Evolutionary conservation across 1,140 invertebrate genomes (phyloP), one percentile per base, ranked within the genome.

Genomic region (Diachasma alloeum): DNA sequence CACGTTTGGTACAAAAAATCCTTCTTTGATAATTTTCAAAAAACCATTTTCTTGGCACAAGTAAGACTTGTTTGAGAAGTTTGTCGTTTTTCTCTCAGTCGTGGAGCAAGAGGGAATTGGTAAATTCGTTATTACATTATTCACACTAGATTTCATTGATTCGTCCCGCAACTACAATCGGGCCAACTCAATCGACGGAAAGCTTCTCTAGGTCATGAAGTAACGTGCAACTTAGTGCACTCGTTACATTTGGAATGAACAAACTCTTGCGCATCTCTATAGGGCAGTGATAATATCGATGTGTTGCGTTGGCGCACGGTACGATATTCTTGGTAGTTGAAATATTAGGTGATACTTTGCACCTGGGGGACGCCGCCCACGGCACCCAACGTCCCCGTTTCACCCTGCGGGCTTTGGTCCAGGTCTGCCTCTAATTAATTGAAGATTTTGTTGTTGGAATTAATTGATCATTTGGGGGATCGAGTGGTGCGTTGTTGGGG

Each of bases 351-450:
- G 19, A 63, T 63, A 24, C 0, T 26, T 56, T 31, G 63, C 77
- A 74, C 79, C 80, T 79, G 71, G 71, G 72, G 80, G 76, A 81
- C 83, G 84, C 86, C 87, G 87, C 87, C 85, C 42, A 87, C 88
- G 88, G 89, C 89, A 90, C 89, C 87, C 88, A 86, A 85, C 78
- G 70, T 68, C 75, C 86, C 86, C 82, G 81, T 81, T 87, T 88
- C 86, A 90, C 90, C 90, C 90, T 91, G 90, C 90, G 87, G 89
- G 88, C 90, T 90, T 87, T 89, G 90, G 87, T 89, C 90, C 89
- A 89, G 90, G 87, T 84, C 90, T 87, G 88, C 90, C 89, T 90
- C 90, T 91, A 56, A 22, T 17, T n/a, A 53, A 53, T 24, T 68
- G 36, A 17, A n/a, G 42, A 11, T 46, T 11, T 46, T 46, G 44